These are phyloP conservation scores for Okapia johnstoni DNA, from an alignment of 2,113 vertebrate species.

Conservation along the genomic window DNA sequence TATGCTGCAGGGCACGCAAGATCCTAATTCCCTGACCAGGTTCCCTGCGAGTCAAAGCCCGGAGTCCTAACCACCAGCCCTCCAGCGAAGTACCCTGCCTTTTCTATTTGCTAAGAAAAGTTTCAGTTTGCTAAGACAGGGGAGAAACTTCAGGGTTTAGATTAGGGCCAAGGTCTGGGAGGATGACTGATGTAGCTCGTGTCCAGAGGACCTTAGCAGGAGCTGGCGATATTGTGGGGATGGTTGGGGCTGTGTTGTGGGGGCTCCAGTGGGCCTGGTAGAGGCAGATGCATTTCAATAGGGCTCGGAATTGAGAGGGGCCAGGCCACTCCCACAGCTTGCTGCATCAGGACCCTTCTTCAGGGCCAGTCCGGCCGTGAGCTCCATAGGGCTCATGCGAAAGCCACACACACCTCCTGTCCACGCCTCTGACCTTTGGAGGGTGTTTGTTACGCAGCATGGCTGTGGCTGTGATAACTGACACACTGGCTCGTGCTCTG, in stretches of 20 bases:
- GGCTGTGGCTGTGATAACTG: not conserved
- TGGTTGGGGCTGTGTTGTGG: not conserved
- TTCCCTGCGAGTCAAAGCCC: not conserved
- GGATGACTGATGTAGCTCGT: not conserved
- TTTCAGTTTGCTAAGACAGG: not conserved
- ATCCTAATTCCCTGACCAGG: not conserved
- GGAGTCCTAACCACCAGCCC: not conserved
- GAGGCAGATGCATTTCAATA: not conserved
- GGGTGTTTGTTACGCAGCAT: not conserved
- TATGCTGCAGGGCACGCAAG: not conserved
- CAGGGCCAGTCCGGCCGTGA: not conserved
- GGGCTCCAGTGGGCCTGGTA: not conserved
- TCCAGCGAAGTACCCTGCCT: not conserved
- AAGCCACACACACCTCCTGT: not conserved
- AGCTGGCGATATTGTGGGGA: not conserved
- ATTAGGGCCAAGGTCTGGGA: not conserved
- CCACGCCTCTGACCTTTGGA: not conserved
- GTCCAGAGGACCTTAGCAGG: not conserved
- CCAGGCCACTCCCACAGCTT: not conserved
- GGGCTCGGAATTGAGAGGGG: not conserved
- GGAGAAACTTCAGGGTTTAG: not conserved
- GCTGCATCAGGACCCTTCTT: not conserved
- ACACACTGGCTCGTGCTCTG: rapidly evolving
- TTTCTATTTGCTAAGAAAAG: not conserved
- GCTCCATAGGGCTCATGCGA: not conserved